These are phyloP conservation scores for Philonicus albiceps DNA, from an alignment of 2,888 invertebrate species.

Conservation along the genomic window DNA sequence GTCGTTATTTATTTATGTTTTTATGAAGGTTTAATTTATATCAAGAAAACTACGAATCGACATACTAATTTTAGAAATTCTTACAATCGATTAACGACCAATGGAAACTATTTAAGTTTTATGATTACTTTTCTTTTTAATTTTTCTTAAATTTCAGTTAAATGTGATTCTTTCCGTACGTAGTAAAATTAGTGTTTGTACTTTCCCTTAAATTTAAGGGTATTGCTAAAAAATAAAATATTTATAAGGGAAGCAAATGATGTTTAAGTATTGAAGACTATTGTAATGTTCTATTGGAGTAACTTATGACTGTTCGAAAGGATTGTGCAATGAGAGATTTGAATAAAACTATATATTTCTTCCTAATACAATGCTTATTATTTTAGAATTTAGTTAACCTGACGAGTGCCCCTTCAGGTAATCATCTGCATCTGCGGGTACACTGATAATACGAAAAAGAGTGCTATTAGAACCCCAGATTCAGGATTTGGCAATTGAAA, in stretches of 20 bases:
- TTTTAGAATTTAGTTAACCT: background rate
- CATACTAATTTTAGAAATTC: background rate
- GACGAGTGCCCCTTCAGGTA: too few species aligned
- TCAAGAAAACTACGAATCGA: background rate
- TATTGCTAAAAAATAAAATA: background rate
- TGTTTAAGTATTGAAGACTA: background rate
- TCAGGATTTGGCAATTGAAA: too few species aligned
- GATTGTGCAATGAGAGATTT: background rate
- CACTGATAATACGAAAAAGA: too few species aligned
- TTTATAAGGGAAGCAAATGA: background rate
- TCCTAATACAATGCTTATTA: background rate
- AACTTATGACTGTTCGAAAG: background rate
- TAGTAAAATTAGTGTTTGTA: background rate
- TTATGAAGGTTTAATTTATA: background rate
- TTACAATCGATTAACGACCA: background rate
- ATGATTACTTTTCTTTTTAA: background rate
- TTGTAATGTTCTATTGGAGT: background rate
- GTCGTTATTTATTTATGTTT: too few species aligned
- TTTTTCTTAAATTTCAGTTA: background rate
- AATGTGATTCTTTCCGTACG: background rate
- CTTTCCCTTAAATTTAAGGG: background rate
- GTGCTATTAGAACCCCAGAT: too few species aligned
- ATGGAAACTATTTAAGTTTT: background rate
- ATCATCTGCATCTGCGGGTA: too few species aligned
- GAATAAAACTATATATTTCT: conserved; percentile 13